phyloP scores from a whole-genome alignment of 2,113 vertebrate genomes.

The Toxostoma redivivum region DNA sequence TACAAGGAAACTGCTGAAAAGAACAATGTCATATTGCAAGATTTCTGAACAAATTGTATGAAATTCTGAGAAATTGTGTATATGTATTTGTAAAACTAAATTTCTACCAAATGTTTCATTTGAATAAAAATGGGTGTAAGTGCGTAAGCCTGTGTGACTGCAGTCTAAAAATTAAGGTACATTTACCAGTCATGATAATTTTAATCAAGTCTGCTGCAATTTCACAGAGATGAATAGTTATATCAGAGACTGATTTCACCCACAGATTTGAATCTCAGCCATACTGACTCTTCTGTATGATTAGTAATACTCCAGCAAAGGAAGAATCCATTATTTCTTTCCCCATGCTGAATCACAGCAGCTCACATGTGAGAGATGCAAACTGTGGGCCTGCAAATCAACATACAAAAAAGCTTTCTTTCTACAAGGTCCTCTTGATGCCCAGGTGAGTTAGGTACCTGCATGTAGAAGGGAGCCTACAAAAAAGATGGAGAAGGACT shows the following conservation, averaged over 20 bases:
- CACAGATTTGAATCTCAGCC: not conserved
- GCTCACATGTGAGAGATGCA: not conserved
- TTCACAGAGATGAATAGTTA: not conserved
- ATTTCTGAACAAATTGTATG: not conserved
- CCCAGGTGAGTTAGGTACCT: not conserved
- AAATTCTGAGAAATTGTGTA: not conserved
- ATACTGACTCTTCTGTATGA: not conserved
- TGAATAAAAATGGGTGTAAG: slow-evolving; percentile 4
- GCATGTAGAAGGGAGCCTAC: not conserved
- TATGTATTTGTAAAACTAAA: not conserved
- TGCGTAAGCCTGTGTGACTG: not conserved
- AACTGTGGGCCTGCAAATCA: not conserved
- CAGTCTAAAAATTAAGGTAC: not conserved
- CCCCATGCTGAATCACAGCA: not conserved
- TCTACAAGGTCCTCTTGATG: not conserved
- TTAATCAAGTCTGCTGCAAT: not conserved
- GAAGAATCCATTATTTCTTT: not conserved
- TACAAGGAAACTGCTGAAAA: not conserved
- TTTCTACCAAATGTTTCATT: slow-evolving; percentile 1
- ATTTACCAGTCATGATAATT: not conserved
- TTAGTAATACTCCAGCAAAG: not conserved
- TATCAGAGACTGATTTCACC: not conserved
- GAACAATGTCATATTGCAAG: not conserved
- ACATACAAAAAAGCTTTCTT: not conserved
- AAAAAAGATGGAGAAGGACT: not conserved